Percentiles rank a stretch among this genome's conserved stretches.
phyloP scores from a whole-genome alignment of 2,888 invertebrate species.

The Polyploca ridens region DNA sequence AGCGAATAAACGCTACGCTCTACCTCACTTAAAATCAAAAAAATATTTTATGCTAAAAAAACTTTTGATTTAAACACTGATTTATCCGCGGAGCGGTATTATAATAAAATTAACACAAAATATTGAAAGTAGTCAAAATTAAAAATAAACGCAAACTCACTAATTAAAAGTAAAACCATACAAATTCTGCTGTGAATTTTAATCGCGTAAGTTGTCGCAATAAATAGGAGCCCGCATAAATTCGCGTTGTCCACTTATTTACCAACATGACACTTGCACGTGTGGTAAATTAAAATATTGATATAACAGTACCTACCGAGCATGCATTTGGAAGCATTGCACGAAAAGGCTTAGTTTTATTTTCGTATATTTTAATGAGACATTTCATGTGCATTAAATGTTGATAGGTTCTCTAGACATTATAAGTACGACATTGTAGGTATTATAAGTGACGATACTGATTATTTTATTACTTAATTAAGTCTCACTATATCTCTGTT shows the following conservation, averaged over 20 bases:
- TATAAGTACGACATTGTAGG: no score
- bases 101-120: no score
- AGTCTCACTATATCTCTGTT: no score
- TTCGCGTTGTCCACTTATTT: constrained; percentile 5
- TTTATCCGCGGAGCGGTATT: no score
- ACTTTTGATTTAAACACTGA: no score
- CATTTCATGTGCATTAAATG: background rate
- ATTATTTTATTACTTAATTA: no score
- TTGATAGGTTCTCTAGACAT: background rate
- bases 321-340: background rate
- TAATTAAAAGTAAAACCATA: constrained; percentile 3
- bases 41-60: no score
- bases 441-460: no score
- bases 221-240: constrained; percentile 3
- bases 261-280: constrained; percentile 4
- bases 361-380: background rate
- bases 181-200: constrained; percentile 1
- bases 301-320: background rate
- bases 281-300: constrained; percentile 3
- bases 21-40: no score
- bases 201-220: background rate
- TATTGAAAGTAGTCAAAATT: no score
- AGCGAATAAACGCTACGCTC: no score
- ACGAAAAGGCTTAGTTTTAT: background rate
- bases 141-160: background rate